Conservation (phyloP, 2,888 invertebrate species). For the Drosophila affinis region DNA sequence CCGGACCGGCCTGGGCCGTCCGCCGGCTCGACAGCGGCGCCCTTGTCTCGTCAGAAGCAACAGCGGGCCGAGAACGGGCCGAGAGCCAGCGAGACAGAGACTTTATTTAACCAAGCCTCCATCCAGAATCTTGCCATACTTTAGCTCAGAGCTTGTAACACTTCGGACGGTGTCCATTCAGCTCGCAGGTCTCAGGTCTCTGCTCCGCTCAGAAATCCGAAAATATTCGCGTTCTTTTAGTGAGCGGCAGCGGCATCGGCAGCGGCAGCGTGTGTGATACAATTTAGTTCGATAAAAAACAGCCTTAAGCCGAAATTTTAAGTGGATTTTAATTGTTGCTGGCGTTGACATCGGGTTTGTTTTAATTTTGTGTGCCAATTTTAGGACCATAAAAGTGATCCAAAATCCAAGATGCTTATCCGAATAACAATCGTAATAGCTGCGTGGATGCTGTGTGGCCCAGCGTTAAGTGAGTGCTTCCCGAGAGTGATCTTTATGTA, state of each 20-base stretch:
- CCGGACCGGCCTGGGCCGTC: not conserved
- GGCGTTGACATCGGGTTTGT: constrained; percentile 26
- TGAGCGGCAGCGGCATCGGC: constrained; percentile 22
- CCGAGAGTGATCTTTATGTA: constrained; percentile 4
- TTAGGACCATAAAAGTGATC: constrained; percentile 25
- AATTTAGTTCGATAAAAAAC: constrained; percentile 27
- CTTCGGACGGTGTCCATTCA: constrained; percentile 53
- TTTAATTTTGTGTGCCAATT: constrained; percentile 12
- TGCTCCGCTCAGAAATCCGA: constrained; percentile 40
- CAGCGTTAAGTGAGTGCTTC: constrained; percentile 27
- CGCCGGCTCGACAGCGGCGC: constrained; percentile 10
- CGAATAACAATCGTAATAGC: constrained; percentile 22
- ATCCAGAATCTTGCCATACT: constrained; percentile 75
- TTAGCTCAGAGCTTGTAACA: constrained; percentile 72
- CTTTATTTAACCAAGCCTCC: constrained; percentile 74
- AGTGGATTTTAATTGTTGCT: constrained; percentile 45
- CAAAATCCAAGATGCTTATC: not conserved
- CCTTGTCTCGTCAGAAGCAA: constrained; percentile 13
- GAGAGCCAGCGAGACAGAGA: constrained; percentile 25
- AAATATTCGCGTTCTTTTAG: constrained; percentile 36
- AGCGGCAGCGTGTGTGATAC: constrained; percentile 18
- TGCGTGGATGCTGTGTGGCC: constrained; percentile 27
- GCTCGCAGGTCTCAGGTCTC: constrained; percentile 8
- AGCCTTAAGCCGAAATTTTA: constrained; percentile 25
- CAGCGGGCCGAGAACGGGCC: constrained; percentile 18